Conservation (phyloP, 2,797 vertebrate genomes). For the Molossus molossus region DNA sequence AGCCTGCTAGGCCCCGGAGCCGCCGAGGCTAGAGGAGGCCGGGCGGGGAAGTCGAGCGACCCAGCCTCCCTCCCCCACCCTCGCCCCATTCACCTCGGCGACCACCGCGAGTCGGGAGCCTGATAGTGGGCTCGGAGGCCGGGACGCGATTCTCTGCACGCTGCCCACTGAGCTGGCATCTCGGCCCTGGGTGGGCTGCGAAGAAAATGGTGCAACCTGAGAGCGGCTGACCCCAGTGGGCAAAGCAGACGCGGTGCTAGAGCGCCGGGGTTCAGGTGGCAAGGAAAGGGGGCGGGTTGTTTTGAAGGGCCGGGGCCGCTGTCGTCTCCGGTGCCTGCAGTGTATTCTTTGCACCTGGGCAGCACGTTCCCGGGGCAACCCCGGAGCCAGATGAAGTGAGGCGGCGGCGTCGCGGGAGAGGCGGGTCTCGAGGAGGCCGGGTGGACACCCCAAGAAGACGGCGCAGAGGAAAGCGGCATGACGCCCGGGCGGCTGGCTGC, state of each 20-base stretch:
- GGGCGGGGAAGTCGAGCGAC: slow-evolving; percentile 80
- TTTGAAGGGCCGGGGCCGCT: not conserved
- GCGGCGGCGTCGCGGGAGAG: slow-evolving; percentile 66
- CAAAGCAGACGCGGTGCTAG: slow-evolving; percentile 70
- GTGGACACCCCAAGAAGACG: slow-evolving; percentile 58
- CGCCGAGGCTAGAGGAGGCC: slow-evolving; percentile 79
- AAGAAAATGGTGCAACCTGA: slow-evolving; percentile 87
- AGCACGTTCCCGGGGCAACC: slow-evolving; percentile 74
- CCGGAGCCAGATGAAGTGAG: slow-evolving; percentile 70
- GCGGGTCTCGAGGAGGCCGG: slow-evolving; percentile 50
- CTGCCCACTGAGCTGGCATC: slow-evolving; percentile 76
- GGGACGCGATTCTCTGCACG: slow-evolving; percentile 68
- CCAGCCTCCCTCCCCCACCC: slow-evolving; percentile 68
- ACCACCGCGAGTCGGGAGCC: slow-evolving; percentile 46
- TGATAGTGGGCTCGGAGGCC: slow-evolving; percentile 77
- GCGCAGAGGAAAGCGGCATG: slow-evolving; percentile 61
- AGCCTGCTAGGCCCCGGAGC: slow-evolving; percentile 84
- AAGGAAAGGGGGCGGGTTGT: slow-evolving; percentile 77
- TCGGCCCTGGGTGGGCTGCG: slow-evolving; percentile 79
- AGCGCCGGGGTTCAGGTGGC: slow-evolving; percentile 68
- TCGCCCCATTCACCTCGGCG: slow-evolving; percentile 59
- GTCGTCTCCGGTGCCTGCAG: slow-evolving; percentile 58
- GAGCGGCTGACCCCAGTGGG: slow-evolving; percentile 86
- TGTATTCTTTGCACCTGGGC: slow-evolving; percentile 85
- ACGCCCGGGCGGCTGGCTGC: not conserved